A percentile compares a stretch with the other conserved stretches of the same genome.
Evolutionary conservation across 2,113 vertebrate genomes (phyloP).

Genomic region (Ammodytes marinus): DNA sequence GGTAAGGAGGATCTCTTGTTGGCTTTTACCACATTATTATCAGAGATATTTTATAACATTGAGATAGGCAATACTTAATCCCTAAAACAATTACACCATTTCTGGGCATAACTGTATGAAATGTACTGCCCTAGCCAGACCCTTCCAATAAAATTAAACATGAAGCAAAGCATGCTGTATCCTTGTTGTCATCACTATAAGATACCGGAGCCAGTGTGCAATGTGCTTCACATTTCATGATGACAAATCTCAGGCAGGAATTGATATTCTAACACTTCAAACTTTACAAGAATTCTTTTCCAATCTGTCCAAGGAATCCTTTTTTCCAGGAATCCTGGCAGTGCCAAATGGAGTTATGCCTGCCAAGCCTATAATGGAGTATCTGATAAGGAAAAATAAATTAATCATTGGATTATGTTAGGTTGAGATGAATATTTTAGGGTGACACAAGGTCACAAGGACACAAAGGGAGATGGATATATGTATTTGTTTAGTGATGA

Average conservation of each 20-base stretch:
- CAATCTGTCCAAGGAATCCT: conserved; percentile 50
- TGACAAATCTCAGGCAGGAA: conserved; percentile 63
- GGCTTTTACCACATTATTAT: conserved; percentile 19
- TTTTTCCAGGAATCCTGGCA: conserved; percentile 29
- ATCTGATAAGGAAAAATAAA: conserved; percentile 65
- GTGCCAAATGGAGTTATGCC: conserved; percentile 27
- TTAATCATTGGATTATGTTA: conserved; percentile 58
- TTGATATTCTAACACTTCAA: conserved; percentile 53
- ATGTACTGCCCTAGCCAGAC: conserved; percentile 34
- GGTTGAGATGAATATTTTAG: conserved; percentile 52
- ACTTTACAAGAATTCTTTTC: conserved; percentile 63
- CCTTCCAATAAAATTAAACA: conserved; percentile 59
- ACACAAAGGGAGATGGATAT: neutral
- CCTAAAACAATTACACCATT: conserved; percentile 57
- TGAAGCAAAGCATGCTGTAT: conserved; percentile 58
- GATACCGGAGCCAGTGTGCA: conserved; percentile 61
- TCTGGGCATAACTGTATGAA: conserved; percentile 52
- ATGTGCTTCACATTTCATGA: conserved; percentile 59
- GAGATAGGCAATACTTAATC: conserved; percentile 48
- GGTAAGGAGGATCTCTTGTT: conserved; percentile 17
- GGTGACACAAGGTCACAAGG: conserved; percentile 27
- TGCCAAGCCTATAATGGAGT: conserved; percentile 57
- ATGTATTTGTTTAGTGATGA: conserved; percentile 22
- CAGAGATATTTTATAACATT: conserved; percentile 24
- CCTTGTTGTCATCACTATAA: conserved; percentile 64